Evolutionary conservation across 2,888 invertebrate species (phyloP).

Genomic region (Terebella lapidaria): DNA sequence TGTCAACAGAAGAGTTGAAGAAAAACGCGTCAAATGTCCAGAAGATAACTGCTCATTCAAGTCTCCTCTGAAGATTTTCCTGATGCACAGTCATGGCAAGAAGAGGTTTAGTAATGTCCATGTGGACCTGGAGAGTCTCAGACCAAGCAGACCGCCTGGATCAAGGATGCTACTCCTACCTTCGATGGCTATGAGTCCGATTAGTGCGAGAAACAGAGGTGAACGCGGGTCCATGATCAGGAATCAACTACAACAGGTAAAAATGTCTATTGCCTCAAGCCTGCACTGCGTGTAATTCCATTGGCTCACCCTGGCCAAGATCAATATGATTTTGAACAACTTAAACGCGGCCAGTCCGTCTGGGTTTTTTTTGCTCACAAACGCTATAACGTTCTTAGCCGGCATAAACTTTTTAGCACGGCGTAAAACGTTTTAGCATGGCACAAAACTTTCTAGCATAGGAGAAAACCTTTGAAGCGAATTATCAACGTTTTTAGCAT

Average conservation of each 20-base stretch:
- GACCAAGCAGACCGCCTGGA: slow-evolving; percentile 9
- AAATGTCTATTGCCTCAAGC: no score
- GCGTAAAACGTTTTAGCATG: no score
- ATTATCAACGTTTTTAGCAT: no score
- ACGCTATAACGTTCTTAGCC: no score
- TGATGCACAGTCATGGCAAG: slow-evolving; percentile 26
- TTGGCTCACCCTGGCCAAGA: no score
- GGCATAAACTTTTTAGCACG: no score
- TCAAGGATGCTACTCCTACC: slow-evolving; percentile 10
- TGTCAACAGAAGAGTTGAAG: slow-evolving; percentile 28
- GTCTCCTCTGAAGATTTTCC: slow-evolving; percentile 21
- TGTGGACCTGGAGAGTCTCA: slow-evolving; percentile 23
- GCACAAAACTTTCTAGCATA: no score
- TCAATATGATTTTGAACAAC: no score
- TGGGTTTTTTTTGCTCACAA: no score
- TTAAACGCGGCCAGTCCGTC: no score
- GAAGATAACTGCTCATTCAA: slow-evolving; percentile 28
- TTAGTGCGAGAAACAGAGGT: not conserved
- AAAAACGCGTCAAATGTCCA: slow-evolving; percentile 39
- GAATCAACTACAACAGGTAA: slow-evolving; percentile 22
- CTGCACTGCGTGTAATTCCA: no score
- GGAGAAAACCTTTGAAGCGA: no score
- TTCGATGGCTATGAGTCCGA: not conserved
- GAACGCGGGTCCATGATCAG: not conserved
- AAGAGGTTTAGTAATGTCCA: slow-evolving; percentile 15